These are phyloP conservation scores for Ceratosolen solmsi DNA, from an alignment of 1,140 invertebrate genomes.

Conservation along the genomic window DNA sequence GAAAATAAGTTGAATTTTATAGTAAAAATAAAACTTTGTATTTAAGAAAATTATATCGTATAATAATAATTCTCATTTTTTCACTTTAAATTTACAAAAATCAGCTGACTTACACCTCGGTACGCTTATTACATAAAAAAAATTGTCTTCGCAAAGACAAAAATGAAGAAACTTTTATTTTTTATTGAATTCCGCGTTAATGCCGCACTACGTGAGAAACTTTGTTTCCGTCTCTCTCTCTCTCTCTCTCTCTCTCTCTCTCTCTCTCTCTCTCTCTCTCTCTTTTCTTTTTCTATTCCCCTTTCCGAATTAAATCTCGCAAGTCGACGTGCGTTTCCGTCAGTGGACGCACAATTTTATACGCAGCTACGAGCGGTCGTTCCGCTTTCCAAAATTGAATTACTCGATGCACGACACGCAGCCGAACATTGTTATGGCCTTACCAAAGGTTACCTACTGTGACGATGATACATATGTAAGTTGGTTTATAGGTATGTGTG, in stretches of 20 bases:
- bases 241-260: background rate
- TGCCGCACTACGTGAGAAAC: background rate
- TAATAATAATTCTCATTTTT: too few species aligned
- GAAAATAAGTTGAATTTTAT: too few species aligned
- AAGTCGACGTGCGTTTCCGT: background rate
- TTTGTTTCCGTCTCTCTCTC: background rate
- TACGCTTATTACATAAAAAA: too few species aligned
- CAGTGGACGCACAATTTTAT: constrained; percentile 24
- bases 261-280: background rate
- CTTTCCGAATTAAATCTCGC: background rate
- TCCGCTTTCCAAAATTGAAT: constrained; percentile 44
- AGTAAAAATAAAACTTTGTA: too few species aligned
- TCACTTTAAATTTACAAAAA: too few species aligned
- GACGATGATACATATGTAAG: constrained; percentile 18
- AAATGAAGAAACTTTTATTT: constrained; percentile 6
- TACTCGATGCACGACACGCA: constrained; percentile 9
- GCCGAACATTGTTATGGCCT: constrained; percentile 42
- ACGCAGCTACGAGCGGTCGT: constrained; percentile 13
- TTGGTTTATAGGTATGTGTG: background rate
- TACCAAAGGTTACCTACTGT: constrained; percentile 29
- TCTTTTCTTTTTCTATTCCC: background rate
- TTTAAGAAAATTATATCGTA: too few species aligned
- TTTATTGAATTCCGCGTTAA: background rate
- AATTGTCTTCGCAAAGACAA: background rate
- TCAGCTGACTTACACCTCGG: too few species aligned